Evolutionary conservation across 2,888 invertebrate species (phyloP), one percentile per base, ranked within the genome.

Genomic region (Parelbella ahira): DNA sequence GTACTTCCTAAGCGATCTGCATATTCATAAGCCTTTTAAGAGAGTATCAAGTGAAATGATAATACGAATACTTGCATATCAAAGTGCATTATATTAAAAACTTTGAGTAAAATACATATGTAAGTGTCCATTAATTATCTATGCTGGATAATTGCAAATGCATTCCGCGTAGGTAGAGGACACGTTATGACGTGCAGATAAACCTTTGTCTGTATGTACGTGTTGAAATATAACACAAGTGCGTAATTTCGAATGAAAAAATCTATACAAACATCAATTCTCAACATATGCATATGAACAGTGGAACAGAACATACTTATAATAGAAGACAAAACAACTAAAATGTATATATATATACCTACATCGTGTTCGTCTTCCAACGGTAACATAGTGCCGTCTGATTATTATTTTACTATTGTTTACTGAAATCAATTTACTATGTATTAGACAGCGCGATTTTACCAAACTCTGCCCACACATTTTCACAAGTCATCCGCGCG

Each of bases 21-120:
- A 72, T 71, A 70, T 67, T 68, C 64, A 71, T 69, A 58, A 62
- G 55, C 49, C 56, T 50, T 60, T 63, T 65, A 63, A 60, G 56
- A 62, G 59, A 56, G 53, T 59, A 68, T 70, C 61, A 64, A 55
- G 59, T 61, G 63, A 63, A 63, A 41, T 38, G 44, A 53, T 41
- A 41, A 41, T 57, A 57, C 48, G 48, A 51, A 54, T 53, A 54
- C 48, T 58, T 56, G 51, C 53, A 55, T 56, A 56, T 49, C 52
- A 49, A 53, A 56, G 51, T 50, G 45, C 48, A 44, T 50, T 53
- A 47, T 37, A 47, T 47, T 49, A 49, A 36, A 38, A 50, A 46
- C 44, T 34, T 25, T 44, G 10, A 45, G 47, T 41, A 50, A 45
- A 42, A 37, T 49, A 37, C 25, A 32, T 41, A 21, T 21, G 29